Conservation (phyloP, 2,888 invertebrate genomes). For the Atherix ibis region DNA sequence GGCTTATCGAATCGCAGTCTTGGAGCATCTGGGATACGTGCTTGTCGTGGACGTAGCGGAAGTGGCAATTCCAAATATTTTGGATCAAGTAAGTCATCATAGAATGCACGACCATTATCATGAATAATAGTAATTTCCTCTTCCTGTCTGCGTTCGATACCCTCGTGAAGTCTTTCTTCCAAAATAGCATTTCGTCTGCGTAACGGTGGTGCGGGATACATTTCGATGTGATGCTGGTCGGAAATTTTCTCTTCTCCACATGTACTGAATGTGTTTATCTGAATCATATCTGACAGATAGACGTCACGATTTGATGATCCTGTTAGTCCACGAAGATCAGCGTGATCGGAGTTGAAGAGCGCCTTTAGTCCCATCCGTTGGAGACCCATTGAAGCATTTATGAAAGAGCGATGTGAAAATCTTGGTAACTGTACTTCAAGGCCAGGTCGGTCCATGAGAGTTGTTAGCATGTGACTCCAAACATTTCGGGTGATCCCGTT, state of each 20-base stretch:
- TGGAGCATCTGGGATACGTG: slow-evolving; percentile 51
- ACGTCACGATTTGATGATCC: slow-evolving; percentile 61
- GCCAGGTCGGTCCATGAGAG: slow-evolving; percentile 57
- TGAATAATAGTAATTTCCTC: slow-evolving; percentile 36
- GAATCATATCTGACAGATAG: slow-evolving; percentile 68
- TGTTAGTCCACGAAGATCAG: slow-evolving; percentile 69
- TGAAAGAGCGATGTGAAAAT: slow-evolving; percentile 65
- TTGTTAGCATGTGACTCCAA: slow-evolving; percentile 58
- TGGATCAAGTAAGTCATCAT: slow-evolving; percentile 44
- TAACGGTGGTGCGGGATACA: slow-evolving; percentile 56
- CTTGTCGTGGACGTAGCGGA: slow-evolving; percentile 54
- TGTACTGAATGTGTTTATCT: slow-evolving; percentile 68
- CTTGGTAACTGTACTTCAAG: slow-evolving; percentile 71
- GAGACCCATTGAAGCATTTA: slow-evolving; percentile 64
- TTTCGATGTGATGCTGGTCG: slow-evolving; percentile 64
- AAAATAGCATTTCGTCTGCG: slow-evolving; percentile 35
- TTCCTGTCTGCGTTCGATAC: slow-evolving; percentile 13
- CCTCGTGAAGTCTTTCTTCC: slow-evolving; percentile 14
- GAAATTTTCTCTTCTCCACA: slow-evolving; percentile 59
- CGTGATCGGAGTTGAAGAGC: slow-evolving; percentile 56
- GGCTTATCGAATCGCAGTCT: slow-evolving; percentile 73
- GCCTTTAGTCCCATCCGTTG: slow-evolving; percentile 69
- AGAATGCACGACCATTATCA: slow-evolving; percentile 51
- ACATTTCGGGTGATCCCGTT: slow-evolving; percentile 48
- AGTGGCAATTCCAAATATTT: slow-evolving; percentile 42